phyloP scores from a whole-genome alignment of 2,797 vertebrate genomes.

The Halcyon leucocephala region DNA sequence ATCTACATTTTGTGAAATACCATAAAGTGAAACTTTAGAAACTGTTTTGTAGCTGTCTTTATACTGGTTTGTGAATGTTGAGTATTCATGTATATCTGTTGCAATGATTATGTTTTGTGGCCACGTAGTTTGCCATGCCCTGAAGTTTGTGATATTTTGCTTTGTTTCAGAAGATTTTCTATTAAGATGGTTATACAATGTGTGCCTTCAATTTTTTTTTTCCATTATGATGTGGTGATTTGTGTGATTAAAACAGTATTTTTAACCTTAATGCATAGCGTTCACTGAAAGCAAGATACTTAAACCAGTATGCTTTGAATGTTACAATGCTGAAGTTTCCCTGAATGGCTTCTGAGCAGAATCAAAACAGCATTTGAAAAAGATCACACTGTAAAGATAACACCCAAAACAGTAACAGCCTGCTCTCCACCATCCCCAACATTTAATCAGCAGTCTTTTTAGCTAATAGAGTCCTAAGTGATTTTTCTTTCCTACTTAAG shows the following conservation, averaged over 20 bases:
- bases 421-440: not conserved
- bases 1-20: not conserved
- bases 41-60: not conserved
- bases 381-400: conserved; percentile 70
- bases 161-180: conserved; percentile 16
- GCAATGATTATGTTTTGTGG: not conserved
- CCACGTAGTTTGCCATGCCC: not conserved
- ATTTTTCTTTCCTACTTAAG: conserved; percentile 63
- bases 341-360: conserved; percentile 54
- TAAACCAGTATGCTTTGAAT: conserved; percentile 53
- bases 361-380: conserved; percentile 63
- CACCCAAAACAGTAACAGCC: not conserved
- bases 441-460: conserved; percentile 75
- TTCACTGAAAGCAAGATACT: conserved; percentile 60
- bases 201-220: not conserved
- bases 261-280: conserved; percentile 51
- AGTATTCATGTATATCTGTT: not conserved
- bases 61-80: not conserved
- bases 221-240: conserved; percentile 36
- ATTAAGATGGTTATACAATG: not conserved
- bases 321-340: conserved; percentile 37
- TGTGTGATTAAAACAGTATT: conserved; percentile 57
- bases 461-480: conserved; percentile 74
- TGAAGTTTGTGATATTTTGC: not conserved
- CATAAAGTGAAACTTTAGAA: not conserved